Percentiles rank a stretch among this genome's conserved stretches.
Evolutionary conservation across 2,888 invertebrate genomes (phyloP).

Genomic region (Chymomyza fuscimana): DNA sequence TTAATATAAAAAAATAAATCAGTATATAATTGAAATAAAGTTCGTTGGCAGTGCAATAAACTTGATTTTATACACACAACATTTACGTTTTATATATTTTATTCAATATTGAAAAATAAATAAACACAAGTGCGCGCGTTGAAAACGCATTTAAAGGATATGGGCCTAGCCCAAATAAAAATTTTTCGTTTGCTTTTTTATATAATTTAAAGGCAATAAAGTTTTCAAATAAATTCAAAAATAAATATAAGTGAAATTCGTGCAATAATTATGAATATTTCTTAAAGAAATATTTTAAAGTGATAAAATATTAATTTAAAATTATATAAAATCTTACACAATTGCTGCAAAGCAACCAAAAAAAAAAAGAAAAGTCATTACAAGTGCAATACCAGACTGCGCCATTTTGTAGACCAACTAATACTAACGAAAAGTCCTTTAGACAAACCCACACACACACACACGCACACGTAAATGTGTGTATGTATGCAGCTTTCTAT

Average conservation of each 20-base stretch:
- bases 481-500: not conserved
- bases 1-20: slow-evolving; percentile 15
- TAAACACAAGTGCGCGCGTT: slow-evolving; percentile 38
- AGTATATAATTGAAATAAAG: not conserved
- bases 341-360: slow-evolving; percentile 16
- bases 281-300: slow-evolving; percentile 45
- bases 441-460: slow-evolving; percentile 18
- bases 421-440: slow-evolving; percentile 23
- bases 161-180: slow-evolving; percentile 60
- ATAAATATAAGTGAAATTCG: slow-evolving; percentile 39
- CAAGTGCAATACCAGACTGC: slow-evolving; percentile 5
- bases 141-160: slow-evolving; percentile 34
- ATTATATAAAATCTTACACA: slow-evolving; percentile 30
- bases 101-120: slow-evolving; percentile 22
- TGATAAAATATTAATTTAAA: not conserved
- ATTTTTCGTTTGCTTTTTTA: slow-evolving; percentile 49
- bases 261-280: slow-evolving; percentile 61
- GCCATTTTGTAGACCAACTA: slow-evolving; percentile 39
- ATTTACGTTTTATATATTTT: slow-evolving; percentile 2
- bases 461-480: slow-evolving; percentile 6
- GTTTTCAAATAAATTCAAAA: not conserved
- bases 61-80: not conserved
- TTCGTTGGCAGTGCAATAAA: slow-evolving; percentile 7
- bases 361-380: slow-evolving; percentile 15
- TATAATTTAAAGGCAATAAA: slow-evolving; percentile 34